Evolutionary conservation across 2,113 vertebrate species (phyloP), one percentile per base, ranked within the genome.

Genomic region (Sardina pilchardus): DNA sequence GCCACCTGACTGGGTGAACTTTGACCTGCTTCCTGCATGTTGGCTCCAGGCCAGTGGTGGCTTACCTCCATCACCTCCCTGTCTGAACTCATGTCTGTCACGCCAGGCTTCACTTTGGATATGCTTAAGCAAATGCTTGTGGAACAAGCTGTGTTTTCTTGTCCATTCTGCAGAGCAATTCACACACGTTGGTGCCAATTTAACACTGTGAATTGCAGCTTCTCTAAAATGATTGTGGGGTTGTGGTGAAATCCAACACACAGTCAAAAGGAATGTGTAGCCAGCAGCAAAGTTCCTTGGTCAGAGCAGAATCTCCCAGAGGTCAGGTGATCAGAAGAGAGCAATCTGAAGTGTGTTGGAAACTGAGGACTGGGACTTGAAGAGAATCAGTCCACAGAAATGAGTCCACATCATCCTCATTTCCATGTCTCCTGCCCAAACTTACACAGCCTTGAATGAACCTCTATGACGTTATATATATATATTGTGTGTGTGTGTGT

Each of bases 311-410:
- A 36, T 14, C 10, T 12, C 34, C 30, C 39, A 34, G 10, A 34
- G 30, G 10, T 75, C 30, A 36, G 30, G 30, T 75, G 67, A 75
- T 36, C 67, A 75, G 30, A 75, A 14, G 30, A 36, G 30, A 16
- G 67, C 30, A 75, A 36, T 75, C 24, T 71, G 30, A 30, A 71
- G 63, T 71, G 26, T 86, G 81, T 86, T 80, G 48, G 85, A 82
- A 45, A 43, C 85, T 75, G 56, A 26, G 12, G 43, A 82, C 16
- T 10, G 48, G n/a, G 36, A 82, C 30, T 34, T 30, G 50, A 44
- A n/a, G 30, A 75, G 30, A 75, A 75, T 36, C 67, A 36, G 67
- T n/a, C n/a, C n/a, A n/a, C n/a, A n/a, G n/a, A n/a, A n/a, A n/a
- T n/a, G 53, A 21, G 21, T 24, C 53, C 53, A 56, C 53, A 19